Evolutionary conservation across 2,113 vertebrate species (phyloP).

Genomic region (Stegastes partitus): DNA sequence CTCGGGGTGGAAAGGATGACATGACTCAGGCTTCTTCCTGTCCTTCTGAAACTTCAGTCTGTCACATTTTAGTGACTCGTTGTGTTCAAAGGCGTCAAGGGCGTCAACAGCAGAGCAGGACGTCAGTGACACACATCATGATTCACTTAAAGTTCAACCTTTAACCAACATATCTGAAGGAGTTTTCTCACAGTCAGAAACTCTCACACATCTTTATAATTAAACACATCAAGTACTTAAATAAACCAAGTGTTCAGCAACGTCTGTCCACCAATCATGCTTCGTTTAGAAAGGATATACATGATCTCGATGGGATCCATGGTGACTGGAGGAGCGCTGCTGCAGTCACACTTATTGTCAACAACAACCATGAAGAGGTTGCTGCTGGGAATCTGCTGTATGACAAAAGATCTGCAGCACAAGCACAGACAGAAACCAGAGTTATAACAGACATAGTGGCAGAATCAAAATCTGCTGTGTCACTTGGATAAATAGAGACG

Average conservation of each 20-base stretch:
- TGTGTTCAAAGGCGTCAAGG: slow-evolving; percentile 96
- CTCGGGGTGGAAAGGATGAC: slow-evolving; percentile 97
- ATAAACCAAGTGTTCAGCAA: neutral
- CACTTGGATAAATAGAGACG: neutral
- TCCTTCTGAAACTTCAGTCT: slow-evolving; percentile 98
- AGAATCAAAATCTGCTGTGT: neutral
- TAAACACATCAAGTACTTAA: too few relatives aligned
- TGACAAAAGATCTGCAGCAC: slow-evolving; percentile 94
- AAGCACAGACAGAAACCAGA: slow-evolving; percentile 21
- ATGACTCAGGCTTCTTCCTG: slow-evolving; percentile 95
- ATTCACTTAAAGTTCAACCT: neutral
- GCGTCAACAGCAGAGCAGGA: neutral
- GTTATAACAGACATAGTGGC: neutral
- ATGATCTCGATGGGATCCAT: slow-evolving; percentile 98
- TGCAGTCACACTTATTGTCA: slow-evolving; percentile 95
- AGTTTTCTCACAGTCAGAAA: too few relatives aligned
- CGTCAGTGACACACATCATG: neutral
- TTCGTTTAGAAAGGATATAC: slow-evolving; percentile 92
- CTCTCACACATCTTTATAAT: too few relatives aligned
- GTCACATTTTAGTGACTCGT: slow-evolving; percentile 97
- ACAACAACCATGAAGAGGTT: slow-evolving; percentile 99
- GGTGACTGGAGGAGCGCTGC: slow-evolving; percentile 89
- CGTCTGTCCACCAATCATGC: neutral
- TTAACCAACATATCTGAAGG: neutral
- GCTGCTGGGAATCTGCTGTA: slow-evolving; percentile 99